These are phyloP conservation scores for Andrena bucephala DNA, from an alignment of 2,888 invertebrate species.

Conservation along the genomic window DNA sequence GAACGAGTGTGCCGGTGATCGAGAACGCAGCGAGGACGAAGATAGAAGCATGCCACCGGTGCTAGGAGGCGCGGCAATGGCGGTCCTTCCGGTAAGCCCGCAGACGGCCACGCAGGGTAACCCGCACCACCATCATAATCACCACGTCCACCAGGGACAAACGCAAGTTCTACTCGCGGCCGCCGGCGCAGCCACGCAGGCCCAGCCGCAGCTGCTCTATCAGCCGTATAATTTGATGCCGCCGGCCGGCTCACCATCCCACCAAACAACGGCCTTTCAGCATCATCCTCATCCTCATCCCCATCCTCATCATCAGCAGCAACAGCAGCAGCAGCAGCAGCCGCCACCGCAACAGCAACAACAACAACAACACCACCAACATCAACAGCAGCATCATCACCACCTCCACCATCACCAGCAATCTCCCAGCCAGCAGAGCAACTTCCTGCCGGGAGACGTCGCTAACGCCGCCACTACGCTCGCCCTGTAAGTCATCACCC, in stretches of 20 bases:
- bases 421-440: conserved; percentile 69
- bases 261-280: conserved; percentile 72
- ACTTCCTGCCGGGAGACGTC: conserved; percentile 72
- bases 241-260: conserved; percentile 75
- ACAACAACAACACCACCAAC: conserved; percentile 54
- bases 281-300: conserved; percentile 75
- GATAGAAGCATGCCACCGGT: conserved; percentile 83
- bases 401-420: conserved; percentile 69
- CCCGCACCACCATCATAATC: conserved; percentile 77
- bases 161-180: conserved; percentile 76
- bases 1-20: conserved; percentile 41
- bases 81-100: conserved; percentile 85
- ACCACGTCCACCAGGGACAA: conserved; percentile 77
- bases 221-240: conserved; percentile 83
- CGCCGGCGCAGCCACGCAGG: conserved; percentile 66
- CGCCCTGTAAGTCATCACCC: conserved; percentile 74
- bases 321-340: conserved; percentile 61
- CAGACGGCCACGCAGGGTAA: conserved; percentile 84
- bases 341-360: conserved; percentile 64
- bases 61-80: conserved; percentile 84
- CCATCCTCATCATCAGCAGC: conserved; percentile 63
- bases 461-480: conserved; percentile 69
- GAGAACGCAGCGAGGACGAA: conserved; percentile 40
- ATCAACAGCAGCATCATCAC: conserved; percentile 53
- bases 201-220: conserved; percentile 82